Conservation (phyloP, 1,140 invertebrate genomes). For the Ridgeia piscesae region DNA sequence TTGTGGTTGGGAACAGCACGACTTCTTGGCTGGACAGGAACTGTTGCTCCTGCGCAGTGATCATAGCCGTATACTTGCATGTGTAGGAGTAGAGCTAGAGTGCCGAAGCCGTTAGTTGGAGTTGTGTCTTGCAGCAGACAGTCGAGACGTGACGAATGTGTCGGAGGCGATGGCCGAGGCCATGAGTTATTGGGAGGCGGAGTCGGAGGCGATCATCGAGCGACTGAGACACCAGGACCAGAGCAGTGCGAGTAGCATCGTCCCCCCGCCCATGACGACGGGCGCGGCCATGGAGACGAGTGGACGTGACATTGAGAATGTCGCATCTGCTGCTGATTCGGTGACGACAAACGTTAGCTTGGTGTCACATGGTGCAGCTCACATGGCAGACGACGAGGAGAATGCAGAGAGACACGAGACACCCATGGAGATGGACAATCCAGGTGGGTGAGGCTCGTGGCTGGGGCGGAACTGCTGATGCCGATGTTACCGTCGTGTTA, state of each 20-base stretch:
- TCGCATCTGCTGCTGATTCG: background rate
- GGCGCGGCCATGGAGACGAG: background rate
- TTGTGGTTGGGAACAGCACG: no score
- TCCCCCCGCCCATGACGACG: background rate
- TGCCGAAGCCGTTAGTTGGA: background rate
- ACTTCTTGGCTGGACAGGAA: no score
- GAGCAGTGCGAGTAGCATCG: background rate
- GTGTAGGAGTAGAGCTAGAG: no score
- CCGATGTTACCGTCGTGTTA: background rate
- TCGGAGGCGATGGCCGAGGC: background rate
- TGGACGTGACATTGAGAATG: background rate
- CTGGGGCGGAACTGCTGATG: background rate
- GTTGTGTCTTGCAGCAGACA: background rate
- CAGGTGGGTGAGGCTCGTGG: conserved; percentile 32
- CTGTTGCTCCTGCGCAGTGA: no score
- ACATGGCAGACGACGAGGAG: conserved; percentile 34
- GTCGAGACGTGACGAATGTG: background rate
- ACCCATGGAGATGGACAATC: conserved; percentile 52
- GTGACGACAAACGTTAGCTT: background rate
- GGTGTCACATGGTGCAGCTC: background rate
- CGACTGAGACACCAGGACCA: background rate
- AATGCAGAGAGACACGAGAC: conserved; percentile 36
- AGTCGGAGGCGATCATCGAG: background rate
- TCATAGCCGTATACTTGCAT: no score
- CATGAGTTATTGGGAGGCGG: background rate